Evolutionary conservation across 2,888 invertebrate genomes (phyloP), one percentile per base, ranked within the genome.

Genomic region (Mimas tiliae): DNA sequence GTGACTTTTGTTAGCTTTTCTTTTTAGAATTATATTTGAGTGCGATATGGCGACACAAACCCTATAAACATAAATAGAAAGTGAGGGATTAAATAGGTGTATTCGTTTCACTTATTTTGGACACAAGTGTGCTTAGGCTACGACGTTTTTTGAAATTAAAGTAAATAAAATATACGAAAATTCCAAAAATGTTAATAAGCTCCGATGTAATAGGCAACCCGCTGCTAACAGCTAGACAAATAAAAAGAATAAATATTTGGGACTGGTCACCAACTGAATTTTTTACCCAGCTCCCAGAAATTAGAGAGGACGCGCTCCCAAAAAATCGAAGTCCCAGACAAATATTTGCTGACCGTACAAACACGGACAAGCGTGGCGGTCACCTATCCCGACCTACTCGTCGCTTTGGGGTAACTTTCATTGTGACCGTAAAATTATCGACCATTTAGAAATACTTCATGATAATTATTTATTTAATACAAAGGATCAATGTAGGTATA

Each of bases 291-390:
- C 58, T 58, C 58, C 58, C 58, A 58, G 58, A 58, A 58, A 58
- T 42, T 58, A 58, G 58, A 42, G 42, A 42, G 58, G 58, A 58
- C 58, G 58, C 58, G 58, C 16, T 19, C 58, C 38, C 58, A 58
- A 58, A 52, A 51, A 33, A 42, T 58, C 58, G 58, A 58, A 58
- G 58, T 27, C 48, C 48, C 47, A 48, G 63, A 63, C 63, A 50
- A 63, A 47, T 50, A 50, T 45, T 42, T 45, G 52, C 45, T 50
- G 50, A 19, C 50, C 50, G 21, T 14, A 14, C 42, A 58, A 58
- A 58, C 38, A 55, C 19, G 55, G 11, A 11, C 38, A 27, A 7
- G 38, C 38, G 9, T 34, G 27, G 4, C 52, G 53, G 52, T 52
- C 27, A 27, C 11, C 21, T 21, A 55, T 6, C 58, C 7, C 58